A percentile compares a stretch with the other conserved stretches of the same genome.
Conservation (phyloP, 2,888 invertebrate genomes). For the Galerucella pusilla region DNA sequence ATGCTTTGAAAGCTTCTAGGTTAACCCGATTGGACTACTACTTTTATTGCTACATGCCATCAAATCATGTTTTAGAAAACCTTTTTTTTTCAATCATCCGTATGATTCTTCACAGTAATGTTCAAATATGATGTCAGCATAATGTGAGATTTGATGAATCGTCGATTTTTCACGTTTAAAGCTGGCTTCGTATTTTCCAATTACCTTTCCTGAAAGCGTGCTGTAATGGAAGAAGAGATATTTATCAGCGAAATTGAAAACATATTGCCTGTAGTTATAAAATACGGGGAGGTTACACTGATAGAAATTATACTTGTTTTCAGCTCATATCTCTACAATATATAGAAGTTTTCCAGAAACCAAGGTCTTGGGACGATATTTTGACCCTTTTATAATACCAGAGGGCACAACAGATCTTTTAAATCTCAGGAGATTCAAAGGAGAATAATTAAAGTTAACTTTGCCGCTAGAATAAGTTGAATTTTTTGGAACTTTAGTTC, state of each 20-base stretch:
- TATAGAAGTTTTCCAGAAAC: too few species aligned
- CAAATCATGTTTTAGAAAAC: neutral
- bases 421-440: too few species aligned
- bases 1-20: neutral
- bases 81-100: neutral
- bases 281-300: neutral
- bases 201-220: constrained; percentile 3
- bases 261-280: neutral
- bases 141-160: neutral
- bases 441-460: too few species aligned
- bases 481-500: too few species aligned
- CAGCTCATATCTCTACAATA: neutral
- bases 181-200: constrained; percentile 1
- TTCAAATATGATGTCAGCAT: constrained; percentile 4
- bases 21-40: too few species aligned
- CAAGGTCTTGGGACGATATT: too few species aligned
- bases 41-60: neutral
- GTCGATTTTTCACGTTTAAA: constrained; percentile 4
- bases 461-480: too few species aligned
- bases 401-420: too few species aligned
- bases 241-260: constrained; percentile 3
- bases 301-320: neutral
- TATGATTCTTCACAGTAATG: neutral
- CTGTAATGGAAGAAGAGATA: neutral
- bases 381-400: too few species aligned